Evolutionary conservation across 2,888 invertebrate species (phyloP).

Genomic region (Zeuzera pyrina): DNA sequence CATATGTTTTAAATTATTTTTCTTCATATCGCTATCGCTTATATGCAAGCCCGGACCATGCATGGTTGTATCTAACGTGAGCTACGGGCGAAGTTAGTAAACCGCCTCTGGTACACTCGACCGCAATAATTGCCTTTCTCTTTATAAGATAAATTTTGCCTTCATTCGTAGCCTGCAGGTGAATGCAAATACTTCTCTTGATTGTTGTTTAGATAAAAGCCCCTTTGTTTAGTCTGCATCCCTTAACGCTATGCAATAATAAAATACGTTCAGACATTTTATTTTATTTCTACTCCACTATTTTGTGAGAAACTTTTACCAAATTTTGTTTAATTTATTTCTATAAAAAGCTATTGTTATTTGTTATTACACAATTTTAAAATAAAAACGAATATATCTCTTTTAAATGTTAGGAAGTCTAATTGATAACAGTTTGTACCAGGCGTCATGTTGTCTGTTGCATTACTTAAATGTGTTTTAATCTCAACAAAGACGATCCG

Average conservation of each 20-base stretch:
- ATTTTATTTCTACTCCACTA: no score
- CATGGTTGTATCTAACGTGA: constrained; percentile 24
- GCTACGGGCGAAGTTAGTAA: constrained; percentile 35
- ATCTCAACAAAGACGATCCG: constrained; percentile 33
- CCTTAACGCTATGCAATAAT: constrained; percentile 14
- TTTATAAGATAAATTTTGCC: constrained; percentile 31
- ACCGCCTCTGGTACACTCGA: constrained; percentile 28
- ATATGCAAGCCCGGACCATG: constrained; percentile 6
- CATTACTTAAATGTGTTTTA: constrained; percentile 52
- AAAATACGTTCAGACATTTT: neutral
- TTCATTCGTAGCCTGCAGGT: constrained; percentile 34
- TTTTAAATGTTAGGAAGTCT: no score
- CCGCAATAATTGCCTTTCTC: constrained; percentile 43
- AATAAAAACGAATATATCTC: no score
- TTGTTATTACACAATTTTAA: no score
- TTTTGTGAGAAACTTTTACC: no score
- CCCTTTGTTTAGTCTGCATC: constrained; percentile 32
- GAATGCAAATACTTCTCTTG: constrained; percentile 40
- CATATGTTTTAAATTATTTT: no score
- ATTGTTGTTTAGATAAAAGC: constrained; percentile 25
- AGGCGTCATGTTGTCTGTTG: constrained; percentile 48
- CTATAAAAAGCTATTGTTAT: no score
- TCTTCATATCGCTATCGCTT: constrained; percentile 13
- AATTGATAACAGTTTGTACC: no score
- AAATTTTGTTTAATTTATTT: no score